Percentiles rank a stretch among this genome's conserved stretches.
These are phyloP conservation scores for Eublepharis macularius DNA, from an alignment of 2,113 vertebrate species.

Conservation along the genomic window DNA sequence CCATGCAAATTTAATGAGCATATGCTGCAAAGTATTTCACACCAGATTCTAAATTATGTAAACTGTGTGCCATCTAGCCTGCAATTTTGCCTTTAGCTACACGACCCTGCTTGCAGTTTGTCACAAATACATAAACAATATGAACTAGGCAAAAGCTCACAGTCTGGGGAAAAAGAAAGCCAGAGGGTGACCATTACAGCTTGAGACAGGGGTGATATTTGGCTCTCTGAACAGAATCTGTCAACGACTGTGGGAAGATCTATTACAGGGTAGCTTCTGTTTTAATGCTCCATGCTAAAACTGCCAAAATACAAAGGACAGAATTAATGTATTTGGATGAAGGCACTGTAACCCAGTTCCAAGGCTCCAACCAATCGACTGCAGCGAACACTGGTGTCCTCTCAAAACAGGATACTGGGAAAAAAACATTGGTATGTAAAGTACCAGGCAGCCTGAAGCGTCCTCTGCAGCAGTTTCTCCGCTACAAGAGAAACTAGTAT, in stretches of 20 bases:
- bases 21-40: slow-evolving; percentile 15
- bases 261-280: accelerated
- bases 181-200: accelerated
- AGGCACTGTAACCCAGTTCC: background rate
- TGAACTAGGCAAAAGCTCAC: slow-evolving; percentile 14
- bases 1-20: slow-evolving; percentile 58
- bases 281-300: background rate
- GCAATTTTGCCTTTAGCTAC: slow-evolving; percentile 39
- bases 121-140: background rate
- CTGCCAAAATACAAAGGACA: accelerated
- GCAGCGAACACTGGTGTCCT: background rate
- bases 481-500: background rate
- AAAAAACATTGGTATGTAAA: background rate
- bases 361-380: background rate
- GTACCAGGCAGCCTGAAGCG: background rate
- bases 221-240: background rate
- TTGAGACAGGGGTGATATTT: background rate
- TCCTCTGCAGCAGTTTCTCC: background rate
- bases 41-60: slow-evolving; percentile 26
- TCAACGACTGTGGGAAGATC: background rate
- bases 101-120: slow-evolving; percentile 24
- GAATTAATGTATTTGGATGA: background rate
- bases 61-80: slow-evolving; percentile 14
- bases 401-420: background rate
- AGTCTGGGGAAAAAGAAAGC: background rate